Percentiles rank a stretch among this genome's conserved stretches.
Evolutionary conservation across 1,140 invertebrate genomes (phyloP).

Genomic region (Drosophila tropicalis): DNA sequence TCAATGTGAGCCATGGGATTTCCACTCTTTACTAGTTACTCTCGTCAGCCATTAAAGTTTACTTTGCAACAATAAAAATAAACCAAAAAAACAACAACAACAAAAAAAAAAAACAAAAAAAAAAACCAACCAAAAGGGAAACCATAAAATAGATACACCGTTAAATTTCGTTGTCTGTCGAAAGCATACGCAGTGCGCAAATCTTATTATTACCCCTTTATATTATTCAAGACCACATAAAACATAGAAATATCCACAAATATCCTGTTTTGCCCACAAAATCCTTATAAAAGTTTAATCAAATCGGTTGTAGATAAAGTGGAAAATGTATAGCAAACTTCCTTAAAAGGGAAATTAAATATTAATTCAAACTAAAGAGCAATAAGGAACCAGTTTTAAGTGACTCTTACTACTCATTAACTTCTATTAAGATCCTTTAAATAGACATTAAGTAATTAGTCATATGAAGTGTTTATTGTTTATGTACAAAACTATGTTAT

Average conservation of each 20-base stretch:
- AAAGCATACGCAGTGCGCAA: neutral
- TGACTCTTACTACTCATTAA: too few species aligned
- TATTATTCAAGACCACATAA: conserved; percentile 6
- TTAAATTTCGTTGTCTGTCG: neutral
- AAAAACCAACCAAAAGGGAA: neutral
- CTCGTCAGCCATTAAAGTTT: conserved; percentile 12
- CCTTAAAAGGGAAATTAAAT: too few species aligned
- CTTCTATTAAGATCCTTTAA: too few species aligned
- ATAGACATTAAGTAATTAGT: too few species aligned
- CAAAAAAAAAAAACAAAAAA: neutral
- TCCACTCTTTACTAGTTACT: conserved; percentile 11
- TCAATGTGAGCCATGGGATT: conserved; percentile 10
- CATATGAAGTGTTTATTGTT: too few species aligned
- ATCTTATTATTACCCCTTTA: conserved; percentile 6
- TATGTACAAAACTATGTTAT: too few species aligned
- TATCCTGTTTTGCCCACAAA: neutral
- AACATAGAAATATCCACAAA: neutral
- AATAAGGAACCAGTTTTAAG: too few species aligned
- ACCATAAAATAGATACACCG: conserved; percentile 4
- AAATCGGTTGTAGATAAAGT: neutral
- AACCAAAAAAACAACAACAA: neutral
- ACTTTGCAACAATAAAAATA: conserved; percentile 7
- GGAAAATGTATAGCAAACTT: too few species aligned
- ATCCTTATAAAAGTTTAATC: too few species aligned
- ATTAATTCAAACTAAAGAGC: too few species aligned